Evolutionary conservation across 2,113 vertebrate species (phyloP).

Genomic region (Stictonetta naevosa): DNA sequence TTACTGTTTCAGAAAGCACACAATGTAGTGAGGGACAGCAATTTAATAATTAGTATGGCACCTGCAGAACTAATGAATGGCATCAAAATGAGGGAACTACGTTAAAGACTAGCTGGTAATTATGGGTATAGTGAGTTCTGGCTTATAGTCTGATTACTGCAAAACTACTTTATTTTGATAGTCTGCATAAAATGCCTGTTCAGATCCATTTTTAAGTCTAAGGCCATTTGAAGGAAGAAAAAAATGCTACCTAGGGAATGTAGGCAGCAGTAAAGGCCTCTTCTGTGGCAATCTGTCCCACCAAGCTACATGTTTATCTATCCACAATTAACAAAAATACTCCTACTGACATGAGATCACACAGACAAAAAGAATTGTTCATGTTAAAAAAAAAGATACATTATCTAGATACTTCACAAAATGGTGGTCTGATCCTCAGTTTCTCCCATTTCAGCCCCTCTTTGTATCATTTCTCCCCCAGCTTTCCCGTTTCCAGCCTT

Average conservation of each 20-base stretch:
- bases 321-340: neutral
- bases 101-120: neutral
- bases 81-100: neutral
- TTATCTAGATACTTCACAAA: neutral
- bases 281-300: neutral
- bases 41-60: neutral
- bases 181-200: neutral
- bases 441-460: neutral
- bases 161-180: neutral
- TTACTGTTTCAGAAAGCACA: neutral
- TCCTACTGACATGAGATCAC: neutral
- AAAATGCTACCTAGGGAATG: neutral
- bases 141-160: neutral
- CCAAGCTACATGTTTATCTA: neutral
- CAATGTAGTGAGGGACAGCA: neutral
- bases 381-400: neutral
- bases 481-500: neutral
- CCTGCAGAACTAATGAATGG: neutral
- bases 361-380: neutral
- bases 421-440: neutral
- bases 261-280: neutral
- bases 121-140: neutral
- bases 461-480: fast-evolving
- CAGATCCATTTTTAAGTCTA: conserved; percentile 10
- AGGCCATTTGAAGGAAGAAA: neutral